Evolutionary conservation across 2,113 vertebrate genomes (phyloP).

Genomic region (Percina caprodes): DNA sequence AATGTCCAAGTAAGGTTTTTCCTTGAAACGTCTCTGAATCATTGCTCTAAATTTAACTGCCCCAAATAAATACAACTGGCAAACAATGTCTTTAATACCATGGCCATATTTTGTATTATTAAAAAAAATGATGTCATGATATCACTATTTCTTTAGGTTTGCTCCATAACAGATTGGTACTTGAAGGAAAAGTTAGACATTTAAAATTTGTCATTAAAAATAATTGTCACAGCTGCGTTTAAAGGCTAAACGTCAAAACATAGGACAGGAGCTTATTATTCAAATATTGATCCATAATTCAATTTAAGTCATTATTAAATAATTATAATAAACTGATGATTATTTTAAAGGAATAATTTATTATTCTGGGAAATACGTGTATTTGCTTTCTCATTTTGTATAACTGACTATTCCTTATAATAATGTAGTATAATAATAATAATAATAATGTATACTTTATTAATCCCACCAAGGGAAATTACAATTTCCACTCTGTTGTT

Average conservation of each 20-base stretch:
- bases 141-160: not conserved
- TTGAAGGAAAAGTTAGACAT: not conserved
- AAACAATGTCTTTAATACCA: not conserved
- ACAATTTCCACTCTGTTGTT: no score
- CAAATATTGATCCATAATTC: not conserved
- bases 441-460: no score
- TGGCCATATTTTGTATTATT: not conserved
- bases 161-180: not conserved
- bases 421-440: no score
- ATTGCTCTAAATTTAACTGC: slow-evolving; percentile 31
- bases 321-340: not conserved
- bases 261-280: not conserved
- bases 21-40: slow-evolving; percentile 51
- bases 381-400: no score
- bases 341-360: not conserved
- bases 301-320: not conserved
- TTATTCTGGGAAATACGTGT: not conserved
- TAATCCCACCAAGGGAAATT: no score
- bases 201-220: not conserved
- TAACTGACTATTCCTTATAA: not conserved
- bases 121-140: not conserved
- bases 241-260: not conserved
- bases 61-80: slow-evolving; percentile 5
- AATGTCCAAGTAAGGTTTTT: slow-evolving; percentile 15
- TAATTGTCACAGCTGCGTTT: not conserved